phyloP scores from a whole-genome alignment of 2,797 vertebrate species.

The Sorex maritimensis region DNA sequence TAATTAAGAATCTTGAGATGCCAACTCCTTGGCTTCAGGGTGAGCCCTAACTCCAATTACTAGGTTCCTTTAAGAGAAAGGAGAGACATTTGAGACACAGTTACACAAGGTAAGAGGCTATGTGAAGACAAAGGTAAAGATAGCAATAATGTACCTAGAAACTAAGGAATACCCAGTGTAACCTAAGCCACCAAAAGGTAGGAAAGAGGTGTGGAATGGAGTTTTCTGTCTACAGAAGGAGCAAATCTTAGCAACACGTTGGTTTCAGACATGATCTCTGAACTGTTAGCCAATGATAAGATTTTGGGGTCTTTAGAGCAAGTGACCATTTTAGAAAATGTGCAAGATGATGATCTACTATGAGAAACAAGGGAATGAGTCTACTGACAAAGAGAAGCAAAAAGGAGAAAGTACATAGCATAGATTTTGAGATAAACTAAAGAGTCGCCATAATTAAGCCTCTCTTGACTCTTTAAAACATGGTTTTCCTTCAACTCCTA shows the following conservation, averaged over 20 bases:
- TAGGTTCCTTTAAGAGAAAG: neutral
- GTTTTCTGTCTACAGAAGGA: neutral
- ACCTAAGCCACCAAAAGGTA: neutral
- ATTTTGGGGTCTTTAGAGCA: neutral
- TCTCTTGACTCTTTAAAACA: neutral
- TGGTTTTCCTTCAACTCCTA: neutral
- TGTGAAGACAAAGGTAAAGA: neutral
- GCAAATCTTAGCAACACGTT: neutral
- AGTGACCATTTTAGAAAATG: neutral
- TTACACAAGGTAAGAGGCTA: neutral
- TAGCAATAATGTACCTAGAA: neutral
- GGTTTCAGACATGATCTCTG: neutral
- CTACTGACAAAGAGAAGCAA: neutral
- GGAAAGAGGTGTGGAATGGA: neutral
- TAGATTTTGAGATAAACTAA: neutral
- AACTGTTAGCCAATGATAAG: neutral
- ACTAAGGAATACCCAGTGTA: neutral
- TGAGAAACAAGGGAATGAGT: neutral
- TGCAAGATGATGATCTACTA: neutral
- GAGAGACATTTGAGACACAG: neutral
- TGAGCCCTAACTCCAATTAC: neutral
- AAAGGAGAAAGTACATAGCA: neutral
- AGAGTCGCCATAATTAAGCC: no score
- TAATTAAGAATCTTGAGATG: conserved; percentile 27
- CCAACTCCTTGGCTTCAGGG: neutral